Conservation (phyloP, 2,888 invertebrate genomes). For the Callosobruchus maculatus region DNA sequence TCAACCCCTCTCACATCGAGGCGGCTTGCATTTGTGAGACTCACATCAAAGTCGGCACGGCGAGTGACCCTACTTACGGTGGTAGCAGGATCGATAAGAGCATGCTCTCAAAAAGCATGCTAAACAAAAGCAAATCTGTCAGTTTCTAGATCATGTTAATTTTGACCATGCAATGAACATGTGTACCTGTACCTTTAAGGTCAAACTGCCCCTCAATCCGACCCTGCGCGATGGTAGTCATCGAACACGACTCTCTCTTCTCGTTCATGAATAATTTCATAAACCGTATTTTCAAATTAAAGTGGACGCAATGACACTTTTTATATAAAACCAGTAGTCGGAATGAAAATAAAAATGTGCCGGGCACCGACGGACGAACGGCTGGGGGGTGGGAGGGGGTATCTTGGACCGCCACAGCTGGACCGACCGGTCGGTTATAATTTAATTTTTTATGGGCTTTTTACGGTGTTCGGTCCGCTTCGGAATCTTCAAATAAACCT, state of each 20-base stretch:
- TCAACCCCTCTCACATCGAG: too few species aligned
- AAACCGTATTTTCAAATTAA: constrained; percentile 49
- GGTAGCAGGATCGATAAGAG: too few species aligned
- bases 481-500: constrained; percentile 35
- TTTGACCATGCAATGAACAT: too few species aligned
- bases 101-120: too few species aligned
- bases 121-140: too few species aligned
- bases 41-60: too few species aligned
- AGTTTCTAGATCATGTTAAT: too few species aligned
- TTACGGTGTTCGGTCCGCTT: constrained; percentile 28
- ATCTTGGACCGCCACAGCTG: constrained; percentile 28
- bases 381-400: too few species aligned
- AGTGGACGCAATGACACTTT: constrained; percentile 45
- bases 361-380: constrained; percentile 15
- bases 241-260: constrained; percentile 2
- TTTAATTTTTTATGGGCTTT: constrained; percentile 36
- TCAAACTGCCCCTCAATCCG: neutral
- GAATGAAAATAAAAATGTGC: constrained; percentile 39
- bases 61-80: too few species aligned
- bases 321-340: constrained; percentile 51
- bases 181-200: too few species aligned
- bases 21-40: too few species aligned
- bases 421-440: constrained; percentile 30
- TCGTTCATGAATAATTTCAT: constrained; percentile 33
- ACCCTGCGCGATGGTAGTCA: neutral